phyloP scores from a whole-genome alignment of 2,888 invertebrate species.

The Lasioglossum zephyrum region DNA sequence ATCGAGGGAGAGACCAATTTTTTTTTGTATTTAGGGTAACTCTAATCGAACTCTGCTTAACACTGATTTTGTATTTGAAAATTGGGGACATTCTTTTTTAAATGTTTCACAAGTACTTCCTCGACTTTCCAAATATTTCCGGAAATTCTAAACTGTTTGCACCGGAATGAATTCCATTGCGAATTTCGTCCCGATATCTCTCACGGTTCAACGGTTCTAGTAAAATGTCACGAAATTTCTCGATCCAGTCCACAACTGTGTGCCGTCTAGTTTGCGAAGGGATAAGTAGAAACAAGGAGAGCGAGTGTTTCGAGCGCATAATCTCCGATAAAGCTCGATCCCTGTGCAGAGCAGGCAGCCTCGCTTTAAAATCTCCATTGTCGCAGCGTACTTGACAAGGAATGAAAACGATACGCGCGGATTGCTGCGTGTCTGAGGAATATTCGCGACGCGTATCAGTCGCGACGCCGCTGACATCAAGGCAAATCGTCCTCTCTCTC shows the following conservation, averaged over 20 bases:
- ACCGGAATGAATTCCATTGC: too few species aligned
- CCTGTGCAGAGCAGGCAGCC: not conserved
- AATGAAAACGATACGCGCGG: conserved; percentile 17
- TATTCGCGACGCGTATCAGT: not conserved
- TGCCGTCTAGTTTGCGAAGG: not conserved
- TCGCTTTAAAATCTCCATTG: conserved; percentile 17
- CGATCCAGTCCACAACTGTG: too few species aligned
- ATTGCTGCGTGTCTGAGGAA: not conserved
- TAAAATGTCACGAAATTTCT: too few species aligned
- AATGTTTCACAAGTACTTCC: too few species aligned
- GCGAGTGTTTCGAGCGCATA: conserved; percentile 7
- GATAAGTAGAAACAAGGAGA: not conserved
- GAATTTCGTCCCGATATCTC: too few species aligned
- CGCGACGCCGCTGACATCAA: not conserved
- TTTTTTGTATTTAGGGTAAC: too few species aligned
- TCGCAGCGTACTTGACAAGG: conserved; percentile 2
- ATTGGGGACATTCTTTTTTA: too few species aligned
- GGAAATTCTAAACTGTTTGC: too few species aligned
- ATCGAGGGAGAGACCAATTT: not conserved
- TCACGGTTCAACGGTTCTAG: too few species aligned
- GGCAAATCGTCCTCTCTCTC: not conserved
- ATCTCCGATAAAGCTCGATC: conserved; percentile 7
- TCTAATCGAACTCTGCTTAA: not conserved
- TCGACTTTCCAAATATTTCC: too few species aligned
- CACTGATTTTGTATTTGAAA: not conserved